Evolutionary conservation across 2,113 vertebrate species (phyloP).

Genomic region (Eupsittula cactorum): DNA sequence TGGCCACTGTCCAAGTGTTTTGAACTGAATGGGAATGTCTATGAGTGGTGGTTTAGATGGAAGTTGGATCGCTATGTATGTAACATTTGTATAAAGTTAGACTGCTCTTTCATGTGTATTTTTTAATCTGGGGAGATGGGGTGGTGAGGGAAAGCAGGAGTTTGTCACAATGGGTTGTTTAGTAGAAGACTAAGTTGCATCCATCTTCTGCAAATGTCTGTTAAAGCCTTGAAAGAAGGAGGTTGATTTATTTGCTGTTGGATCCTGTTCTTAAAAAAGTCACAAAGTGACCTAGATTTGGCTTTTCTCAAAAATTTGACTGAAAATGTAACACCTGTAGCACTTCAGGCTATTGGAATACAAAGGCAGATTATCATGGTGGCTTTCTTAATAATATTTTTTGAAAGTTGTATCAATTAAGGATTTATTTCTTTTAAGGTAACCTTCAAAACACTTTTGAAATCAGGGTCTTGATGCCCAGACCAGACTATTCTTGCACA

Average conservation of each 20-base stretch:
- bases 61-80: constrained; percentile 94
- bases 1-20: constrained; percentile 95
- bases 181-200: background rate
- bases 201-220: background rate
- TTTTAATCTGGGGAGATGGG: background rate
- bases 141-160: background rate
- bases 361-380: background rate
- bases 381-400: background rate
- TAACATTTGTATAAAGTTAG: constrained; percentile 10
- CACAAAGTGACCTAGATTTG: background rate
- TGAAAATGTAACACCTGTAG: background rate
- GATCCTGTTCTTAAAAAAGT: background rate
- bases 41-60: constrained; percentile 99
- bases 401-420: background rate
- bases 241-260: background rate
- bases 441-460: background rate
- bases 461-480: background rate
- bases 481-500: background rate
- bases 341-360: background rate
- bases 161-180: background rate
- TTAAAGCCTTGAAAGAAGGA: background rate
- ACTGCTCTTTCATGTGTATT: background rate
- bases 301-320: background rate
- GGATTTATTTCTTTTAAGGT: background rate
- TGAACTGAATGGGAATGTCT: constrained; percentile 90